Evolutionary conservation across 2,113 vertebrate species (phyloP).

Genomic region (Mugil cephalus): DNA sequence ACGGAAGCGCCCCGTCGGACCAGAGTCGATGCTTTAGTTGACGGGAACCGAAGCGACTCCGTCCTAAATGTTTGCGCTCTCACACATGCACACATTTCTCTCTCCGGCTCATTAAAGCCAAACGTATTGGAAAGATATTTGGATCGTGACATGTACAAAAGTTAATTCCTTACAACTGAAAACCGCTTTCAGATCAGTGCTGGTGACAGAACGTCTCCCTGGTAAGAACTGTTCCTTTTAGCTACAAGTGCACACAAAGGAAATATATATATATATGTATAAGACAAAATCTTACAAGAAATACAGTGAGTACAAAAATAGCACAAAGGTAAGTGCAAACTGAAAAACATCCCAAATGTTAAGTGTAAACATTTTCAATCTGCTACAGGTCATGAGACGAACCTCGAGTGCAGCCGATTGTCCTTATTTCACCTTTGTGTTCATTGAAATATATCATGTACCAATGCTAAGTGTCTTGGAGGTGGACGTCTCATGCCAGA

Average conservation of each 20-base stretch:
- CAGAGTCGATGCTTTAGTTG: slow-evolving; percentile 32
- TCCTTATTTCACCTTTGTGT: slow-evolving; percentile 25
- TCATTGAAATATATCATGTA: slow-evolving; percentile 16
- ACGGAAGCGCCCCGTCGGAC: background rate
- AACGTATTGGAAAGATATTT: slow-evolving; percentile 50
- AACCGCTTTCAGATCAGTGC: slow-evolving; percentile 67
- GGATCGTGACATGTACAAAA: slow-evolving; percentile 75
- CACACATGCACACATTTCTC: slow-evolving; percentile 23
- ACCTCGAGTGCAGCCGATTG: slow-evolving; percentile 39
- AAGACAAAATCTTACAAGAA: slow-evolving; percentile 57
- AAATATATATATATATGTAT: slow-evolving; percentile 27
- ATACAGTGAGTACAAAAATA: slow-evolving; percentile 71
- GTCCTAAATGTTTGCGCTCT: background rate
- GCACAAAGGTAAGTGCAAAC: slow-evolving; percentile 59
- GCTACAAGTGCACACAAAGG: slow-evolving; percentile 68
- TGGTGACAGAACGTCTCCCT: slow-evolving; percentile 74
- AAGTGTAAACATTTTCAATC: slow-evolving; percentile 81
- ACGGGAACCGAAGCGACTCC: slow-evolving; percentile 32
- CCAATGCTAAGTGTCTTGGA: background rate
- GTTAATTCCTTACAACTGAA: slow-evolving; percentile 38
- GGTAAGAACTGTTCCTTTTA: slow-evolving; percentile 53
- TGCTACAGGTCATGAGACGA: slow-evolving; percentile 72
- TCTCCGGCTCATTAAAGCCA: slow-evolving; percentile 36
- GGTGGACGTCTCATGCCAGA: slow-evolving; percentile 37
- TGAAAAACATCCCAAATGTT: slow-evolving; percentile 59